phyloP scores from a whole-genome alignment of 2,888 invertebrate species.

The Saturnia japonica region DNA sequence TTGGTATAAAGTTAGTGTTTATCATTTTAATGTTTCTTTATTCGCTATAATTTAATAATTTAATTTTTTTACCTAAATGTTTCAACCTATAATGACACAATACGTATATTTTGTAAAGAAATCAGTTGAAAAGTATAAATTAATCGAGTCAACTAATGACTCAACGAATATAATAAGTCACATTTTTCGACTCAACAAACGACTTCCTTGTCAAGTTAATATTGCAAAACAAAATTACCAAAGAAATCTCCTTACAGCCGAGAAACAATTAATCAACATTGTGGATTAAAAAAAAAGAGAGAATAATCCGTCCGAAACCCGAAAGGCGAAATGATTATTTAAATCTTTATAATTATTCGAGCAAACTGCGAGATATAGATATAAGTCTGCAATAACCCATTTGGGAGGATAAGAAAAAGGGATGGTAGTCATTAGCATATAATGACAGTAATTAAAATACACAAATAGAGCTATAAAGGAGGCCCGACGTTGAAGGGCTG shows the following conservation, averaged over 20 bases:
- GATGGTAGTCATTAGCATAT: conserved; percentile 83
- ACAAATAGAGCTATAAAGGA: conserved; percentile 86
- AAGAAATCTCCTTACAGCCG: conserved; percentile 59
- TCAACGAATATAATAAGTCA: conserved; percentile 45
- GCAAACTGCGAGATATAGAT: conserved; percentile 71
- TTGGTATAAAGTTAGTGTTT: background rate
- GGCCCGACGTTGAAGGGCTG: conserved; percentile 79
- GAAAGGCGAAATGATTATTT: conserved; percentile 71
- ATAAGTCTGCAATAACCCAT: conserved; percentile 80
- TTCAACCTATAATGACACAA: background rate
- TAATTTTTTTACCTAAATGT: background rate
- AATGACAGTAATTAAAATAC: conserved; percentile 88
- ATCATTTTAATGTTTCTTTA: conserved; percentile 11
- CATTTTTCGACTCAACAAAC: conserved; percentile 66
- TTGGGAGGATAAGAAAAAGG: conserved; percentile 82
- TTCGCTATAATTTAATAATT: conserved; percentile 11
- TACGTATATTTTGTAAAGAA: conserved; percentile 18
- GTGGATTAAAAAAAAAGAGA: conserved; percentile 56
- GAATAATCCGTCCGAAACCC: conserved; percentile 58
- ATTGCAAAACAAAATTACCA: conserved; percentile 74
- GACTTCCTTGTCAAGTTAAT: conserved; percentile 76
- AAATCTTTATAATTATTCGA: conserved; percentile 74
- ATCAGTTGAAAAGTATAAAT: conserved; percentile 20
- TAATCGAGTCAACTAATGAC: conserved; percentile 21
- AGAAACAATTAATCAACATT: conserved; percentile 75